Conservation (phyloP, 2,888 invertebrate species). For the Himalopsyche kuldschensis region DNA sequence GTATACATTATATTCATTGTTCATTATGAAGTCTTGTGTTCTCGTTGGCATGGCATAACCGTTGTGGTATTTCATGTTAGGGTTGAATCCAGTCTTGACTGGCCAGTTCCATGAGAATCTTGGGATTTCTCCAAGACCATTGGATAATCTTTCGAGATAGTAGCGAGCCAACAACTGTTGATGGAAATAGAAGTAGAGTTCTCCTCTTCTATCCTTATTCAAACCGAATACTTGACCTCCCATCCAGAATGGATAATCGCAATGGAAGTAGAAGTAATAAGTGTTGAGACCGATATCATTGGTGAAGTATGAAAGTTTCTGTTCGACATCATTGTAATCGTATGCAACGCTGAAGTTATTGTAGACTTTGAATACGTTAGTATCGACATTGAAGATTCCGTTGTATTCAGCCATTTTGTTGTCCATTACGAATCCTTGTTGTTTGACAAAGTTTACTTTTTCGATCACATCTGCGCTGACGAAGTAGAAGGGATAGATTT, state of each 20-base stretch:
- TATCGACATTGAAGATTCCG: slow-evolving; percentile 46
- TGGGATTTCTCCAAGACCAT: slow-evolving; percentile 64
- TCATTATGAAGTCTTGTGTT: slow-evolving; percentile 48
- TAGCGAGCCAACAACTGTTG: slow-evolving; percentile 70
- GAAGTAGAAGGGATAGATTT: slow-evolving; percentile 67
- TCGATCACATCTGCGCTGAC: slow-evolving; percentile 61
- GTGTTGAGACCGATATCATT: slow-evolving; percentile 77
- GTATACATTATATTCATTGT: slow-evolving; percentile 49
- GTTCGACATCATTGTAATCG: slow-evolving; percentile 55
- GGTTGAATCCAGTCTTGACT: slow-evolving; percentile 59
- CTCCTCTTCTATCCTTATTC: slow-evolving; percentile 59
- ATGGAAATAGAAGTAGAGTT: slow-evolving; percentile 62
- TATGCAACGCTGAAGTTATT: slow-evolving; percentile 42
- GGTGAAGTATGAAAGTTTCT: slow-evolving; percentile 68
- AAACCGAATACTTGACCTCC: slow-evolving; percentile 55
- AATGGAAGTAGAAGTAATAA: slow-evolving; percentile 69
- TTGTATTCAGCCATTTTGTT: slow-evolving; percentile 47
- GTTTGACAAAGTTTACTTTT: slow-evolving; percentile 52
- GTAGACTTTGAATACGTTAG: slow-evolving; percentile 23
- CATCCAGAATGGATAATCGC: slow-evolving; percentile 73
- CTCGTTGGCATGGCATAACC: slow-evolving; percentile 58
- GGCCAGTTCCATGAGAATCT: slow-evolving; percentile 58
- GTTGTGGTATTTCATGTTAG: slow-evolving; percentile 56
- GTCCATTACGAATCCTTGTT: slow-evolving; percentile 45
- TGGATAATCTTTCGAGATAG: slow-evolving; percentile 68